Evolutionary conservation across 2,888 invertebrate genomes (phyloP), one percentile per base, ranked within the genome.

Genomic region (Heteropelma amictum): DNA sequence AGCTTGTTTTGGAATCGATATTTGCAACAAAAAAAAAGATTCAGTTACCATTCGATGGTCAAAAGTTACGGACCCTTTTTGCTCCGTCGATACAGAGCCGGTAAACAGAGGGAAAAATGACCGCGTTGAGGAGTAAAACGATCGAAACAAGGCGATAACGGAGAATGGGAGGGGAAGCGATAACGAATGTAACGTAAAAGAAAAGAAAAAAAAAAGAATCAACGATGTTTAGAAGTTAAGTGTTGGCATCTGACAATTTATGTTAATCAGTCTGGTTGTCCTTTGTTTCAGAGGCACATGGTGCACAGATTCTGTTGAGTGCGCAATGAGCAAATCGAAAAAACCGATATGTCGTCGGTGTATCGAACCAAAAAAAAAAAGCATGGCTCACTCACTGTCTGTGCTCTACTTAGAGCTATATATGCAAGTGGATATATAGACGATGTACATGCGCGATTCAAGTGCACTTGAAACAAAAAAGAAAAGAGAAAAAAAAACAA

Each of bases 251-350:
- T 86, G 82, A 78, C 79, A 83, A 85, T 86, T 87, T 87, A 86
- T 88, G 81, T 88, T 87, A 87, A 88, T 89, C 87, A 88, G 88
- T 89, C 88, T 90, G 91, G 90, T 92, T 92, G 91, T 92, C 90
- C 91, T 89, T 89, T 91, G 93, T 92, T 94, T 94, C 95, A 95
- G 95, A 95, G 95, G 95, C 95, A 95, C 94, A 93, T 94, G 94
- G 83, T 87, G 87, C 87, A 88, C 88, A 87, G 87, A 86, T 84
- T 85, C 83, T 84, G 85, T 86, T 87, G 87, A 87, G 88, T 87
- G 88, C 84, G 87, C 88, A 85, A 87, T 88, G 88, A 85, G 80
- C 80, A 83, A 84, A 83, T 21, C 83, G 79, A 81, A 82, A 80
- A 82, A 14, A 81, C 78, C 88, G 86, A 87, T 87, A 87, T 83